Evolutionary conservation across 2,113 vertebrate genomes (phyloP).

Genomic region (Pollimyrus isidori): DNA sequence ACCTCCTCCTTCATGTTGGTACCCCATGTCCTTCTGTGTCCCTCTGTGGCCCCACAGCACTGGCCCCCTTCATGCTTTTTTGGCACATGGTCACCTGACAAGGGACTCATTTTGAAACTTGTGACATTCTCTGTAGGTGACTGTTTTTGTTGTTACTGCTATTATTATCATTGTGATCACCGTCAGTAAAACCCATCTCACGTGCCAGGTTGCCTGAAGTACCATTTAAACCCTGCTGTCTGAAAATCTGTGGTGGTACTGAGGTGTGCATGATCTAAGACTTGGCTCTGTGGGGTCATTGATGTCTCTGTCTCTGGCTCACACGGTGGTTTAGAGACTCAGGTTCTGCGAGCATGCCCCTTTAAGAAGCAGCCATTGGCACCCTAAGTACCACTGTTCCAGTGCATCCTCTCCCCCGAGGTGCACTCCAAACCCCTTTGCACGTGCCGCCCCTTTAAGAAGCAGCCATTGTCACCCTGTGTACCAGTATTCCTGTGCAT

Average conservation of each 20-base stretch:
- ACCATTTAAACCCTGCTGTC: neutral
- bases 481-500: neutral
- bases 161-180: neutral
- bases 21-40: neutral
- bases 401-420: neutral
- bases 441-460: neutral
- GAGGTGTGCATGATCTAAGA: neutral
- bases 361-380: neutral
- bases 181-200: neutral
- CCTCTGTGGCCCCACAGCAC: neutral
- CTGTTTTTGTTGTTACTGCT: neutral
- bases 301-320: neutral
- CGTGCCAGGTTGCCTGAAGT: neutral
- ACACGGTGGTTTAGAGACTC: neutral
- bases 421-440: neutral
- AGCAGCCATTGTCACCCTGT: neutral
- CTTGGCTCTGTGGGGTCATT: neutral
- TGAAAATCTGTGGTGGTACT: neutral
- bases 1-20: neutral
- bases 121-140: neutral
- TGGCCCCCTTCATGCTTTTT: neutral
- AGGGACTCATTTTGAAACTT: neutral
- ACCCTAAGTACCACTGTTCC: neutral
- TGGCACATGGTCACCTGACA: neutral
- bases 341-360: neutral